A percentile compares a stretch with the other conserved stretches of the same genome.
These are phyloP conservation scores for Alouatta palliata DNA, from an alignment of 2,113 vertebrate species.

Conservation along the genomic window DNA sequence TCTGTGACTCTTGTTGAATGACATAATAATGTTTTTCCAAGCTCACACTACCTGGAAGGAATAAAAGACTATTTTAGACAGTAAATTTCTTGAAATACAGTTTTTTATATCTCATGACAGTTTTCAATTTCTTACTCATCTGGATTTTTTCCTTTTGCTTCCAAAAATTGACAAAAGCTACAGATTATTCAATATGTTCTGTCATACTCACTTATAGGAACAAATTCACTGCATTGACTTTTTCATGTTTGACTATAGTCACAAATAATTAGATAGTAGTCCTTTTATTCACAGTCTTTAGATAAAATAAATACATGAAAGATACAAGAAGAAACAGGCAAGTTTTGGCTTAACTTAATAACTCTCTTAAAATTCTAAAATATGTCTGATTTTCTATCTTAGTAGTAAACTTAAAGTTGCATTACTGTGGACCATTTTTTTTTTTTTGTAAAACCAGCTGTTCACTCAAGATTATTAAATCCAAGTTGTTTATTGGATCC, in stretches of 20 bases:
- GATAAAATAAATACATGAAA: background rate
- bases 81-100: background rate
- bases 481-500: background rate
- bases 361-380: background rate
- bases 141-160: background rate
- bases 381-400: background rate
- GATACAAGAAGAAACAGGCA: background rate
- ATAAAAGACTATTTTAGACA: background rate
- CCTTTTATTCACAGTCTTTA: conserved; percentile 5
- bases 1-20: background rate
- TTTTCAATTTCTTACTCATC: background rate
- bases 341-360: background rate
- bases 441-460: background rate
- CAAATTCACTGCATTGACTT: background rate
- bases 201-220: background rate
- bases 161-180: background rate
- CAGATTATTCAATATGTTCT: background rate
- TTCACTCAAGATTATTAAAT: background rate
- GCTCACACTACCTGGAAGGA: background rate
- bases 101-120: background rate
- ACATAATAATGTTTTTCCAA: background rate
- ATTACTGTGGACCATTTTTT: background rate
- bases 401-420: background rate
- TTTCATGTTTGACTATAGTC: background rate
- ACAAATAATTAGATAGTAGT: background rate